Base-by-base conservation (phyloP, 1,140 invertebrate species). In the Druon quercuslanigerum region DNA sequence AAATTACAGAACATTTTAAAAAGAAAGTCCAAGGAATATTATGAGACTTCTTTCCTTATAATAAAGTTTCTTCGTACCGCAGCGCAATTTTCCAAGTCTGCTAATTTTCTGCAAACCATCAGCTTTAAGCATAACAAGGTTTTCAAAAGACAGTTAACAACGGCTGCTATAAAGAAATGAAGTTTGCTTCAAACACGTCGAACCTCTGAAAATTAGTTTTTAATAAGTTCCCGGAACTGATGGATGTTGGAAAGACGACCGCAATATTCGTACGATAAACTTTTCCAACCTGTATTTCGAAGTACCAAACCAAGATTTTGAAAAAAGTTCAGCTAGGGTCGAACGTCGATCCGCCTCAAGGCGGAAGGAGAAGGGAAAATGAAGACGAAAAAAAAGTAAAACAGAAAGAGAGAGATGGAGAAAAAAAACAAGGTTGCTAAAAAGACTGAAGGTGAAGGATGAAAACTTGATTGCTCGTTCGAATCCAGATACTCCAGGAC, bases 381-480 rank as follows among this genome's bases (percentile, higher is more conserved):
- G 60, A 40, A 40, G 60, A 40, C 9, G 60, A 66, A 16, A 40
- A 20, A 33, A 66, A 66, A 66, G 16, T 66, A 40, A 66, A 25
- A 40, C 1, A 66, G 57, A 56, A 19, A 56, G 52, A n/a, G 52
- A n/a, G 16, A 56, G 17, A 0, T 6, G 19, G 52, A 19, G 52
- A 9, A 57, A 57, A 17, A 20, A 56, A 19, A 57, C 2, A 33
- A 66, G 33, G 40, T 46, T 40, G 60, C 60, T 33, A 16, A 33
- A 66, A 66, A 66, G 60, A 66, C 60, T 66, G 60, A 66, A 66
- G 60, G 60, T 66, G 60, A 66, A 66, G 60, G 60, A 66, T 66
- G 60, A 66, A 66, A 66, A 66, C 60, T 66, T 66, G 60, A 66
- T 66, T 66, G 60, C 25, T 40, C 60, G 60, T 46, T 66, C 60